These are phyloP conservation scores for Peromyscus eremicus DNA, from an alignment of 2,797 vertebrate species.

Conservation along the genomic window DNA sequence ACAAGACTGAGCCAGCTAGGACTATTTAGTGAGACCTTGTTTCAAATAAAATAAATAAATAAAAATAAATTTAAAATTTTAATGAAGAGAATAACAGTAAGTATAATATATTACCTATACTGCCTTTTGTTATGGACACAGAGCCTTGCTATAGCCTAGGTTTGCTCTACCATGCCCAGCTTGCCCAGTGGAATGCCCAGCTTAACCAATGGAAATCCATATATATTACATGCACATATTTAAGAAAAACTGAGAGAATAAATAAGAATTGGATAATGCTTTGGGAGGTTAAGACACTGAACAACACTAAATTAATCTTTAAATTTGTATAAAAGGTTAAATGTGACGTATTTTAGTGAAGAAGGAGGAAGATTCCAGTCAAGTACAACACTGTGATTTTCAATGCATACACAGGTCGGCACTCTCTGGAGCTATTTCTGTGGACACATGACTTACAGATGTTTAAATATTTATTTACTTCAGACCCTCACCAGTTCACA, in stretches of 20 bases:
- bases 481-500: neutral
- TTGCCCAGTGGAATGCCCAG: neutral
- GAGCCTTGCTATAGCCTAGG: neutral
- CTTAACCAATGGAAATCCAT: neutral
- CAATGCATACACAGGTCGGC: neutral
- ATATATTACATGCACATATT: neutral
- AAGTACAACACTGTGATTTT: neutral
- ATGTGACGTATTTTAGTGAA: neutral
- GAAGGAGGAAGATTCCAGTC: neutral
- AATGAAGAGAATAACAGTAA: neutral
- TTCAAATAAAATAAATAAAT: neutral
- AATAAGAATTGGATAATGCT: neutral
- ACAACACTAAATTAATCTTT: constrained; percentile 24
- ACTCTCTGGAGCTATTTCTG: neutral
- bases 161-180: neutral
- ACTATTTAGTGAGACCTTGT: neutral
- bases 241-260: neutral
- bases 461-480: constrained; percentile 26
- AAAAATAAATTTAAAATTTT: neutral
- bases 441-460: neutral
- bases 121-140: neutral
- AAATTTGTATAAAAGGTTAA: constrained; percentile 27
- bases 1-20: neutral
- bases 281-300: neutral
- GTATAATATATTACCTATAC: neutral